Evolutionary conservation across 2,888 invertebrate species (phyloP).

Genomic region (Panzeria rudis): DNA sequence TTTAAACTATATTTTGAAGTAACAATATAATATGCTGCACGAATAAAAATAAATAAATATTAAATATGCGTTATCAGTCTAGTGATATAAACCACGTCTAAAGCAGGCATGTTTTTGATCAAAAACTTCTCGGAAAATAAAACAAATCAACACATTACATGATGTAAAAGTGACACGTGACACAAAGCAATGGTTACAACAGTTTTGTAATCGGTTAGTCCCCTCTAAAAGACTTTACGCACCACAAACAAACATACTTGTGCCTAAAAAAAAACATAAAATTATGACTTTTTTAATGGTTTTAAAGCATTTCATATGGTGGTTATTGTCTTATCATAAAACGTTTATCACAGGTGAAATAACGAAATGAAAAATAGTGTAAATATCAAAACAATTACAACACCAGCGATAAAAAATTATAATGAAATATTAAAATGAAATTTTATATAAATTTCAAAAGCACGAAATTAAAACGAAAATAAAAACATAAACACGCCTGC

Average conservation of each 20-base stretch:
- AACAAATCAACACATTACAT: slow-evolving; percentile 46
- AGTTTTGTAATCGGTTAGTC: neutral
- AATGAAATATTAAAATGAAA: slow-evolving; percentile 67
- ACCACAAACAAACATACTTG: neutral
- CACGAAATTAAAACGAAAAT: slow-evolving; percentile 1
- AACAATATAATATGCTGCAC: too few relatives aligned
- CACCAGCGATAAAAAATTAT: slow-evolving; percentile 21
- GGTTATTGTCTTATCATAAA: slow-evolving; percentile 52
- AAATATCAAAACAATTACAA: slow-evolving; percentile 10
- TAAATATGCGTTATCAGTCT: neutral
- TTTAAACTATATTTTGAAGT: too few relatives aligned
- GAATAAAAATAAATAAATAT: too few relatives aligned
- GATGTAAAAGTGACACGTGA: slow-evolving; percentile 64
- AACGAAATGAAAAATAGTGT: slow-evolving; percentile 1
- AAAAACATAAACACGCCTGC: slow-evolving; percentile 65
- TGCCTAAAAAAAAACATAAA: slow-evolving; percentile 41
- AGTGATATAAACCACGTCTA: slow-evolving; percentile 50
- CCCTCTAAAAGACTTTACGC: neutral
- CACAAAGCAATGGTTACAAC: slow-evolving; percentile 28
- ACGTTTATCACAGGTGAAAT: slow-evolving; percentile 69
- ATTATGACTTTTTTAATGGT: slow-evolving; percentile 54
- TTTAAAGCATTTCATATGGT: slow-evolving; percentile 29
- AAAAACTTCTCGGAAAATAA: slow-evolving; percentile 62
- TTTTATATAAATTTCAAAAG: slow-evolving; percentile 64
- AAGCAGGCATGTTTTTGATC: slow-evolving; percentile 21